phyloP scores from a whole-genome alignment of 2,113 vertebrate species.

The Microcebus tavaratra region DNA sequence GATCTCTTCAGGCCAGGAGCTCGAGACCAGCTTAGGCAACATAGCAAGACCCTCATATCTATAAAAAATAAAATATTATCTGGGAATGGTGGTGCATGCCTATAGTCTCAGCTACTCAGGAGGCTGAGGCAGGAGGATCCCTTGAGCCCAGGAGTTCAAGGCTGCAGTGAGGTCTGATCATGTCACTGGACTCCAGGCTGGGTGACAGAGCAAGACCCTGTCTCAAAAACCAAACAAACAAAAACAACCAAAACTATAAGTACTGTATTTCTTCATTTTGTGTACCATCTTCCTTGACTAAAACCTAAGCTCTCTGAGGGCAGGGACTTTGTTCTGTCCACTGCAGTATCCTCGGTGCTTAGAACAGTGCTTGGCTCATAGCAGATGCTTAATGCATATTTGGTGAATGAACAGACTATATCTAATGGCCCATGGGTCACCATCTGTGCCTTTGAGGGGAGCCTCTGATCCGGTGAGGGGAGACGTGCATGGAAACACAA shows the following conservation, averaged over 20 bases:
- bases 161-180: too few relatives aligned
- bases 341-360: background rate
- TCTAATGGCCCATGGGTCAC: background rate
- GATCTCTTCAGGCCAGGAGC: too few relatives aligned
- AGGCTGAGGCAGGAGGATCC: too few relatives aligned
- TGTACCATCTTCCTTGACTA: background rate
- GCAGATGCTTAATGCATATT: background rate
- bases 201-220: too few relatives aligned
- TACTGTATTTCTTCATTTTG: background rate
- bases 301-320: background rate
- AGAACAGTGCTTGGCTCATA: background rate
- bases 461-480: background rate
- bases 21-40: too few relatives aligned
- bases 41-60: too few relatives aligned
- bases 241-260: background rate
- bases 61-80: too few relatives aligned
- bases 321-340: background rate
- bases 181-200: too few relatives aligned
- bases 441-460: background rate
- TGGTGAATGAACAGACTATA: background rate
- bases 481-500: background rate
- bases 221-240: too few relatives aligned
- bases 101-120: too few relatives aligned
- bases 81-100: too few relatives aligned
- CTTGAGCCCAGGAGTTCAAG: too few relatives aligned